Evolutionary conservation across 2,113 vertebrate species (phyloP).

Genomic region (Sitta europaea): DNA sequence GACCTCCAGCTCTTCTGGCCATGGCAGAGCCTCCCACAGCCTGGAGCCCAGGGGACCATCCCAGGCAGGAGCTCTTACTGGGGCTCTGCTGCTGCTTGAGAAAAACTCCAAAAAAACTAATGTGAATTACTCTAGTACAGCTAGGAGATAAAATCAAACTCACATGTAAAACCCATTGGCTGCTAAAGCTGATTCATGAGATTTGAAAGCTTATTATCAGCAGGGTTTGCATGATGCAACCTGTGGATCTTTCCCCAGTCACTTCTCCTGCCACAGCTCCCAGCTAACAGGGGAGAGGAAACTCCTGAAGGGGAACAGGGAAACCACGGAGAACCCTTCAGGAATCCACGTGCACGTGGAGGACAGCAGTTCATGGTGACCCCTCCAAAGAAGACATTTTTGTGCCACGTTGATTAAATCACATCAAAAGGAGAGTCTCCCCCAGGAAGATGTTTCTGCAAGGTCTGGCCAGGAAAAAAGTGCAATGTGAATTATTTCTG

Average conservation of each 20-base stretch:
- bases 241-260: not conserved
- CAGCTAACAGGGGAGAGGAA: not conserved
- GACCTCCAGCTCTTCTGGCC: not conserved
- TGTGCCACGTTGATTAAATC: fast-evolving
- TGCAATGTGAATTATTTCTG: not conserved
- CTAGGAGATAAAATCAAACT: not conserved
- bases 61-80: not conserved
- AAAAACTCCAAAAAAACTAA: not conserved
- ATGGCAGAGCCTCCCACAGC: not conserved
- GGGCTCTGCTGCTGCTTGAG: fast-evolving
- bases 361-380: fast-evolving
- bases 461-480: not conserved
- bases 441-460: not conserved
- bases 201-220: not conserved
- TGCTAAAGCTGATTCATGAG: not conserved
- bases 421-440: not conserved
- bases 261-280: not conserved
- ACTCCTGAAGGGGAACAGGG: not conserved
- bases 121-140: not conserved
- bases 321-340: not conserved
- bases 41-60: fast-evolving
- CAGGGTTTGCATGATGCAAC: not conserved
- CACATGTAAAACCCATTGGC: not conserved
- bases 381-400: not conserved
- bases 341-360: not conserved